Conservation (phyloP, 2,797 vertebrate genomes). For the Allobates femoralis region DNA sequence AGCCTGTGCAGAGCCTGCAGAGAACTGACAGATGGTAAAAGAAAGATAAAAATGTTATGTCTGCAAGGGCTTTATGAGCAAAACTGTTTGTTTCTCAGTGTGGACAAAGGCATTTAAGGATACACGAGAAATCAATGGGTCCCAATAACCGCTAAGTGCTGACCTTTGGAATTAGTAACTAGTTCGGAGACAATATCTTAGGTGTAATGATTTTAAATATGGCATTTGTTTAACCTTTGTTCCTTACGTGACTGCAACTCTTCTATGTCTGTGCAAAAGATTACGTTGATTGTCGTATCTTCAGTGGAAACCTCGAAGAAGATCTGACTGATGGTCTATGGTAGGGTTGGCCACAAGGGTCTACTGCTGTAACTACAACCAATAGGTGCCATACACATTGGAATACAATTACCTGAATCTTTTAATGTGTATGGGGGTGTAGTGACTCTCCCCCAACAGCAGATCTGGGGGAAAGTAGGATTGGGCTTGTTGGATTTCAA, state of each 20-base stretch:
- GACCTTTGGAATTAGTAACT: conserved; percentile 45
- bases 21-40: conserved; percentile 58
- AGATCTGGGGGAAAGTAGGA: background rate
- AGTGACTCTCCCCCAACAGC: too few relatives aligned
- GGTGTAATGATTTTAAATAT: conserved; percentile 7
- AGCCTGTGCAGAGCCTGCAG: conserved; percentile 10
- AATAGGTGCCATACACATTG: background rate
- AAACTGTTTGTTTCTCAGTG: conserved; percentile 42
- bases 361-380: background rate
- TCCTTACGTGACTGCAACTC: background rate
- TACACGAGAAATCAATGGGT: conserved; percentile 51
- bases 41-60: conserved; percentile 46
- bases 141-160: conserved; percentile 43
- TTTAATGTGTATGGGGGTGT: background rate
- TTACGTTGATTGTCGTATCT: background rate
- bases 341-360: background rate
- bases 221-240: conserved; percentile 22
- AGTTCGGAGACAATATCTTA: background rate
- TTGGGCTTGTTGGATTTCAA: background rate
- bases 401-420: background rate
- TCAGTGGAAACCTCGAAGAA: background rate
- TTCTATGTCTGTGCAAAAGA: background rate
- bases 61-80: conserved; percentile 44
- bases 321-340: background rate
- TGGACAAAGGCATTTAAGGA: conserved; percentile 55